Percentiles rank a stretch among this genome's conserved stretches.
Evolutionary conservation across 2,113 vertebrate genomes (phyloP).

Genomic region (Microtus montanus): DNA sequence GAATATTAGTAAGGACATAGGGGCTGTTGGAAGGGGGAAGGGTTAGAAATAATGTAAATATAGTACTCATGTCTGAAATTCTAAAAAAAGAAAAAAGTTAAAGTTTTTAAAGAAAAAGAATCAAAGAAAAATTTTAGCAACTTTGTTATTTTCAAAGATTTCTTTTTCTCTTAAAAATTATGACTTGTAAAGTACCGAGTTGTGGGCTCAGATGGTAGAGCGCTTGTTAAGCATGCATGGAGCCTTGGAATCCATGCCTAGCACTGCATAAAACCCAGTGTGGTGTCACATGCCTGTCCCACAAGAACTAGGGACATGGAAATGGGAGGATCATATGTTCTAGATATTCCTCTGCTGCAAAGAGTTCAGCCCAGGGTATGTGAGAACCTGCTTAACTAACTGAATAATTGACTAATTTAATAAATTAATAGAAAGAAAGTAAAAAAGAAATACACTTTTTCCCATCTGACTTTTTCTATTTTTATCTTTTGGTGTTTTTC

Average conservation of each 20-base stretch:
- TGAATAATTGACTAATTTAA: neutral
- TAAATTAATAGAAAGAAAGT: neutral
- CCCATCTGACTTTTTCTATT: neutral
- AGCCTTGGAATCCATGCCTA: neutral
- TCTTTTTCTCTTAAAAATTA: neutral
- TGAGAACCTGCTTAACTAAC: neutral
- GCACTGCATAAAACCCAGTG: neutral
- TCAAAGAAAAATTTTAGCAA: neutral
- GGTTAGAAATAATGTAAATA: neutral
- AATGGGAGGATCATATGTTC: neutral
- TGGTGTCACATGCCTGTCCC: neutral
- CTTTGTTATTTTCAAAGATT: neutral
- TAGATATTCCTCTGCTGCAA: too few species aligned
- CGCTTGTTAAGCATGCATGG: neutral
- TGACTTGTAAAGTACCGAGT: neutral
- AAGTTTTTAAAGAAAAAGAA: neutral
- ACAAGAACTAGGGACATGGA: neutral
- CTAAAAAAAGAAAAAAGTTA: neutral
- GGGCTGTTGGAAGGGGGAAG: accelerated
- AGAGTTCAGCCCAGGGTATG: neutral
- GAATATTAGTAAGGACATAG: too few species aligned
- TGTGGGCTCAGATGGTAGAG: neutral
- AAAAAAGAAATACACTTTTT: neutral
- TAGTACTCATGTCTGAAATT: neutral
- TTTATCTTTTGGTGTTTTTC: neutral